Conservation (phyloP, 64 coral and sea anemone genomes). For the Exaiptasia diaphana region DNA sequence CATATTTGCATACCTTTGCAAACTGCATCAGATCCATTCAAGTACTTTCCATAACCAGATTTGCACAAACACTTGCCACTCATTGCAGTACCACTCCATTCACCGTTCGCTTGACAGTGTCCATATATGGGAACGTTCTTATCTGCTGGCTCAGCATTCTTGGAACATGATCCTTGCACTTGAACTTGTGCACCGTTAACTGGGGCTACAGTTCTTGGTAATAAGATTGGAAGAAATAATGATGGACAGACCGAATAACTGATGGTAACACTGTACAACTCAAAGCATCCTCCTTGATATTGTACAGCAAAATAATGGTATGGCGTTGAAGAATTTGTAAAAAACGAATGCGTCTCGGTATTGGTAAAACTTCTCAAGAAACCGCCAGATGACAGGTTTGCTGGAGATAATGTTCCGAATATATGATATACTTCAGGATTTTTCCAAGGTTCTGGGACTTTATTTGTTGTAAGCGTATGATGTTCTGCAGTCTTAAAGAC, state of each 20-base stretch:
- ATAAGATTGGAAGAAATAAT: background rate
- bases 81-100: background rate
- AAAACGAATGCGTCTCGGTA: background rate
- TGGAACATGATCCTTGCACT: background rate
- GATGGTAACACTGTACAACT: background rate
- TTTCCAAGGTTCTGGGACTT: no score
- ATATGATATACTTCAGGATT: no score
- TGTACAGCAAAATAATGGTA: slow-evolving; percentile 1
- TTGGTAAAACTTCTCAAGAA: no score
- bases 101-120: slow-evolving; percentile 5
- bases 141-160: background rate
- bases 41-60: slow-evolving; percentile 1
- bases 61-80: background rate
- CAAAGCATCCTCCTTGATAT: background rate
- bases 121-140: slow-evolving; percentile 1
- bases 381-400: no score
- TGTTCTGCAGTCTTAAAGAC: no score
- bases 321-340: background rate
- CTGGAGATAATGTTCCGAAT: no score
- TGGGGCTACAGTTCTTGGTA: background rate
- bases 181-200: background rate
- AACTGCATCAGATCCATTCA: no score
- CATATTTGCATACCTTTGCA: no score
- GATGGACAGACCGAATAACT: background rate
- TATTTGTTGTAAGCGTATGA: no score